Percentiles rank a stretch among this genome's conserved stretches.
Evolutionary conservation across 92 coral and sea anemone species (phyloP).

Genomic region (Epizoanthus ramosus): DNA sequence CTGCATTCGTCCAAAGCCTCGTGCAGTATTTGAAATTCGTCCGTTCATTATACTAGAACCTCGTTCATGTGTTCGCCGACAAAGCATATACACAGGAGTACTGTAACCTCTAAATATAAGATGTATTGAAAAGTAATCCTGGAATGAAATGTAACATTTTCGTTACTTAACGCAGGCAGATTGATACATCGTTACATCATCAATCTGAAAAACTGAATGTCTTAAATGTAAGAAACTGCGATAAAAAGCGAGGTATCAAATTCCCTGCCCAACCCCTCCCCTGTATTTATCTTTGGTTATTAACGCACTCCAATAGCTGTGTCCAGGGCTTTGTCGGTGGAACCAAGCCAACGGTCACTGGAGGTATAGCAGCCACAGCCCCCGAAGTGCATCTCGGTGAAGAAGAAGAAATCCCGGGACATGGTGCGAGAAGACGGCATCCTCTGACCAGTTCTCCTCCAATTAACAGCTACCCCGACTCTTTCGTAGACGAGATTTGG

Average conservation of each 20-base stretch:
- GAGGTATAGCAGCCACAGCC: conserved; percentile 79
- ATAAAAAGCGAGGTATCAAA: background rate
- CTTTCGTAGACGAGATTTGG: conserved; percentile 44
- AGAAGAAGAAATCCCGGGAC: conserved; percentile 65
- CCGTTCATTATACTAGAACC: too few species aligned
- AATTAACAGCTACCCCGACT: conserved; percentile 53
- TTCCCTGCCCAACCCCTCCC: background rate
- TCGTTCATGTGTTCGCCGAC: too few species aligned
- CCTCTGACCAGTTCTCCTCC: conserved; percentile 56
- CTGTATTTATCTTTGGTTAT: background rate
- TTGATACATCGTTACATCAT: too few species aligned
- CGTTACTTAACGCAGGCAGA: too few species aligned
- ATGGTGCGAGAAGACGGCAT: conserved; percentile 55
- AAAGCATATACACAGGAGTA: too few species aligned
- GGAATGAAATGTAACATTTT: too few species aligned
- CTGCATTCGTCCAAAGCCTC: too few species aligned
- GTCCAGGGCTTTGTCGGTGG: conserved; percentile 46
- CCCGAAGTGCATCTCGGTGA: conserved; percentile 77
- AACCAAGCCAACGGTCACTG: conserved; percentile 66
- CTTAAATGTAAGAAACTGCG: too few species aligned
- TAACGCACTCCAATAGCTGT: conserved; percentile 75
- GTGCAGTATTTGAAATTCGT: too few species aligned
- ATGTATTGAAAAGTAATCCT: too few species aligned
- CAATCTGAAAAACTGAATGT: too few species aligned
- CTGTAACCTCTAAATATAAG: too few species aligned